phyloP scores from a whole-genome alignment of 92 coral and sea anemone genomes.

The Porites divaricata region DNA sequence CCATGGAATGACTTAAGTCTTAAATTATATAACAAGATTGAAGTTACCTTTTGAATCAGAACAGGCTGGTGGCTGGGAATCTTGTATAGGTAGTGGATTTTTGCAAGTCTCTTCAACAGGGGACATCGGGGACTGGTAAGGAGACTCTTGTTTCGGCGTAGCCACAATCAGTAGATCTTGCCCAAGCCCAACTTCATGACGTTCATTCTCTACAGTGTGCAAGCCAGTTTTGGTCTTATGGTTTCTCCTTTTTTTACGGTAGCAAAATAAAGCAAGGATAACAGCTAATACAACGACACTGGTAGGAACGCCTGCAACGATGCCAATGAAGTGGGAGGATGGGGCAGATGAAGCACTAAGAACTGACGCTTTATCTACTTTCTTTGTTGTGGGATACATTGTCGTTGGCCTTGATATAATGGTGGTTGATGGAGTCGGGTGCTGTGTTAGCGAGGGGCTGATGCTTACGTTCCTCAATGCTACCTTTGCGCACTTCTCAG shows the following conservation, averaged over 20 bases:
- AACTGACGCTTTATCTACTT: background rate
- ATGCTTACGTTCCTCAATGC: background rate
- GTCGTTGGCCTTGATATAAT: background rate
- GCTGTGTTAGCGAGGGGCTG: background rate
- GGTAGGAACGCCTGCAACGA: background rate
- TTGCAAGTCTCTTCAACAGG: background rate
- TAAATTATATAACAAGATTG: background rate
- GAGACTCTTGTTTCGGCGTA: too few relatives aligned
- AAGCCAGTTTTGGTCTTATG: background rate
- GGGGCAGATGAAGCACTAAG: background rate
- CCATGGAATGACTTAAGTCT: background rate
- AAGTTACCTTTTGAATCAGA: background rate
- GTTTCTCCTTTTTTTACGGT: background rate
- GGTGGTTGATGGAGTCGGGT: background rate
- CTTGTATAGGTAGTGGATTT: background rate
- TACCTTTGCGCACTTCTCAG: constrained; percentile 10
- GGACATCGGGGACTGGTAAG: background rate
- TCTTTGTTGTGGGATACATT: background rate
- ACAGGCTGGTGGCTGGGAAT: background rate
- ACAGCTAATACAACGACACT: background rate
- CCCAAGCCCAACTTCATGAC: background rate
- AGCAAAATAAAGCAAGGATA: background rate
- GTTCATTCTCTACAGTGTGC: background rate
- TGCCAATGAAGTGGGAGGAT: background rate
- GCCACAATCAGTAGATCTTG: too few relatives aligned